Evolutionary conservation across 2,113 vertebrate species (phyloP).

Genomic region (Corydoras sp.): DNA sequence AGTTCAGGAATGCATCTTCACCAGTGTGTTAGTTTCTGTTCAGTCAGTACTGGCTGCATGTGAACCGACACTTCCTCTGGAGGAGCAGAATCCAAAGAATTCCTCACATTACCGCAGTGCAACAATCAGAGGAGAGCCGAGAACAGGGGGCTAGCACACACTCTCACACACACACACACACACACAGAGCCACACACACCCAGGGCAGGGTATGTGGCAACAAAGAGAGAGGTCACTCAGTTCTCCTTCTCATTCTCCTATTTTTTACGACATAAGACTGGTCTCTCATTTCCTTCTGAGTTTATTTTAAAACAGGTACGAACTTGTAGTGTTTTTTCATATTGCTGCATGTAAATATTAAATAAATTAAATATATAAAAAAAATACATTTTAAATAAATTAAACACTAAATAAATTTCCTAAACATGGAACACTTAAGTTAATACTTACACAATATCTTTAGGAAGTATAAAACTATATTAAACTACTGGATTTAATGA

Average conservation of each 20-base stretch:
- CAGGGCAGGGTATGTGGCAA: constrained; percentile 2
- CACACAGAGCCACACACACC: neutral
- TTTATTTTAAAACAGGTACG: neutral
- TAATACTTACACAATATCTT: too few relatives aligned
- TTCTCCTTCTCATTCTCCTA: neutral
- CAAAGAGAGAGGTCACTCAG: constrained; percentile 13
- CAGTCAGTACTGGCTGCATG: neutral
- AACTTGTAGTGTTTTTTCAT: too few relatives aligned
- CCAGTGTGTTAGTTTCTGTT: neutral
- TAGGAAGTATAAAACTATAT: too few relatives aligned
- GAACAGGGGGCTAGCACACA: neutral
- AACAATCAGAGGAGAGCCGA: constrained; percentile 28
- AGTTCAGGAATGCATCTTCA: too few relatives aligned
- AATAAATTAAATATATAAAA: too few relatives aligned
- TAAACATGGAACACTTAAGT: too few relatives aligned
- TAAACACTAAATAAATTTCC: too few relatives aligned
- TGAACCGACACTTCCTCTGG: constrained; percentile 23
- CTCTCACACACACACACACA: neutral
- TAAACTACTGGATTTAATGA: too few relatives aligned
- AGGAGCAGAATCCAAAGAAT: constrained; percentile 40
- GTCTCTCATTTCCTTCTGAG: neutral
- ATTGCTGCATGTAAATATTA: too few relatives aligned
- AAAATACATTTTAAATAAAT: too few relatives aligned
- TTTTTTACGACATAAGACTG: neutral
- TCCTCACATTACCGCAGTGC: constrained; percentile 16